Percentiles rank a stretch among this genome's conserved stretches.
Conservation (phyloP, 1,140 invertebrate species). For the Mercenaria mercenaria region DNA sequence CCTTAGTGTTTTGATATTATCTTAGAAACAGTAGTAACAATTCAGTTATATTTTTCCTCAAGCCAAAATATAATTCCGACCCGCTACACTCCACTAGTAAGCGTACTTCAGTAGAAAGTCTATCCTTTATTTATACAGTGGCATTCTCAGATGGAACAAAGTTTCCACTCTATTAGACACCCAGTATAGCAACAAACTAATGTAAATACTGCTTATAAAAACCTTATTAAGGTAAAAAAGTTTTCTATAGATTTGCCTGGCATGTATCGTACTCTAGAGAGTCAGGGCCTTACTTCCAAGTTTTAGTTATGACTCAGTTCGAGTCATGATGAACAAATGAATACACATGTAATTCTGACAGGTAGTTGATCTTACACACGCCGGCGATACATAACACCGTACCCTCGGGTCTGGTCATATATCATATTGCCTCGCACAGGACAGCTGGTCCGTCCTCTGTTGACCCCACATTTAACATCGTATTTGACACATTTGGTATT, state of each 20-base stretch:
- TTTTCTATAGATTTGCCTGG: too few relatives aligned
- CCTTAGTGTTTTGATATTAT: background rate
- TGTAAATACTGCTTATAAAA: too few relatives aligned
- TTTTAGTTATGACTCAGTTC: background rate
- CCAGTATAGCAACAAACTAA: background rate
- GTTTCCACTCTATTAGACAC: background rate
- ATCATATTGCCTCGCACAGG: slow-evolving; percentile 10
- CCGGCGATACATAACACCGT: slow-evolving; percentile 24
- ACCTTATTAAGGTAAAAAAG: too few relatives aligned
- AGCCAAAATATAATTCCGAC: background rate
- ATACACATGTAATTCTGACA: slow-evolving; percentile 29
- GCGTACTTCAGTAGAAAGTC: too few relatives aligned
- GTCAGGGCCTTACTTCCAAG: too few relatives aligned
- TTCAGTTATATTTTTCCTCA: background rate
- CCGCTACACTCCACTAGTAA: background rate
- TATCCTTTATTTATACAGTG: background rate
- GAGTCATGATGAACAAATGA: slow-evolving; percentile 15
- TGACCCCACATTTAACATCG: slow-evolving; percentile 51
- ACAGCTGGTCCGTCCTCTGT: slow-evolving; percentile 46
- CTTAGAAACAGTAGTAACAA: background rate
- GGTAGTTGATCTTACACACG: slow-evolving; percentile 34
- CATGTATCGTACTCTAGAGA: too few relatives aligned
- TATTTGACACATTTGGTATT: slow-evolving; percentile 57
- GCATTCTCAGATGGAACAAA: background rate
- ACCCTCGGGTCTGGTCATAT: background rate